Conservation (phyloP, 64 coral and sea anemone species). For the Dendronephthya gigantea region DNA sequence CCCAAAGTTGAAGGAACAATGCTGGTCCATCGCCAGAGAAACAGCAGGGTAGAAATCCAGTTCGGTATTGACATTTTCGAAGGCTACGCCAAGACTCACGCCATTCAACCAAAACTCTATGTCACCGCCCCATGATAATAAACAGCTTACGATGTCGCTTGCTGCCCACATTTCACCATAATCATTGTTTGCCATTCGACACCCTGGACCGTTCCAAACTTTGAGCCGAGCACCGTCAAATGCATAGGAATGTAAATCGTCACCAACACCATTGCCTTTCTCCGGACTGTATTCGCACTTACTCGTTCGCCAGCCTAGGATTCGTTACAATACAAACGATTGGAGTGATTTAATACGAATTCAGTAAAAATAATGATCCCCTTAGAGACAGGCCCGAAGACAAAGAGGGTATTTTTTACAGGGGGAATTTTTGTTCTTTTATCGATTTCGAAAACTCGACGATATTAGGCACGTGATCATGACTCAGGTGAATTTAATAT, state of each 20-base stretch:
- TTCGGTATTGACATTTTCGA: slow-evolving; percentile 44
- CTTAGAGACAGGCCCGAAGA: no score
- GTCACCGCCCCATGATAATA: slow-evolving; percentile 80
- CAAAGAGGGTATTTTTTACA: no score
- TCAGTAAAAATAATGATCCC: no score
- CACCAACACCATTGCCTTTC: slow-evolving; percentile 83
- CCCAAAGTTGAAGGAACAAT: slow-evolving; percentile 91
- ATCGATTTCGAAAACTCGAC: no score
- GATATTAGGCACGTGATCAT: no score
- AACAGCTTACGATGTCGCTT: slow-evolving; percentile 69
- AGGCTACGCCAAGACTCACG: slow-evolving; percentile 67
- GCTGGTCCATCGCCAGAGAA: slow-evolving; percentile 86
- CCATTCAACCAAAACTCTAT: slow-evolving; percentile 82
- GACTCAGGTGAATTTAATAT: no score
- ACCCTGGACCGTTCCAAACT: slow-evolving; percentile 73
- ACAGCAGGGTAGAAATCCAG: slow-evolving; percentile 77
- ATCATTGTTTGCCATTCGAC: slow-evolving; percentile 66
- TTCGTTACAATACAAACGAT: neutral
- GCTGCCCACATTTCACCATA: slow-evolving; percentile 73
- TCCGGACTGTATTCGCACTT: slow-evolving; percentile 89
- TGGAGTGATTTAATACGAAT: no score
- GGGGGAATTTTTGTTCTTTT: no score
- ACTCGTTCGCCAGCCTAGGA: slow-evolving; percentile 80
- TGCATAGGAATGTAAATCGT: slow-evolving; percentile 73
- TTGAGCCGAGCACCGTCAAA: slow-evolving; percentile 96